Evolutionary conservation across 92 coral and sea anemone species (phyloP).

Genomic region (Palythoa grandiflora): DNA sequence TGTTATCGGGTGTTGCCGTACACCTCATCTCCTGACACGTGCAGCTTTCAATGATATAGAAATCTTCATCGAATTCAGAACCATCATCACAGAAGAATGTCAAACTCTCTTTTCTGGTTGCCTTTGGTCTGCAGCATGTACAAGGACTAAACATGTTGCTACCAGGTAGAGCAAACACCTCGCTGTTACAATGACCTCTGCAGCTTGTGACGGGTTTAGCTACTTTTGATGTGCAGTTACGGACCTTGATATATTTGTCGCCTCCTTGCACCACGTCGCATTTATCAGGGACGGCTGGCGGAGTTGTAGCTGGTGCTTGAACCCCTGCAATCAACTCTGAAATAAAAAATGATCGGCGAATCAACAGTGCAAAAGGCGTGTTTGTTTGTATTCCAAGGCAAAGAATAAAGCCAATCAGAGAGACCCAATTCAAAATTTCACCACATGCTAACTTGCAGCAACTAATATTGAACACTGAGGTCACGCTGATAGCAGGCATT

Average conservation of each 20-base stretch:
- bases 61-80: slow-evolving; percentile 45
- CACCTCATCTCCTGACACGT: slow-evolving; percentile 61
- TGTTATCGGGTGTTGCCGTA: slow-evolving; percentile 57
- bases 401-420: too few species aligned
- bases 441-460: too few species aligned
- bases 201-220: slow-evolving; percentile 49
- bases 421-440: too few species aligned
- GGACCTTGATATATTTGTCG: slow-evolving; percentile 3
- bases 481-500: too few species aligned
- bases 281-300: slow-evolving; percentile 29
- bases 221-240: slow-evolving; percentile 68
- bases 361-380: too few species aligned
- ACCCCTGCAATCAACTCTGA: slow-evolving; percentile 48
- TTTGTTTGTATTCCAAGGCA: too few species aligned
- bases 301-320: not conserved
- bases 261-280: slow-evolving; percentile 14
- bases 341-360: not conserved
- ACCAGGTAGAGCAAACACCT: slow-evolving; percentile 59
- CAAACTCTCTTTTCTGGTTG: slow-evolving; percentile 1
- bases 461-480: too few species aligned
- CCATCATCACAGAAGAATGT: slow-evolving; percentile 49
- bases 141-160: slow-evolving; percentile 57
- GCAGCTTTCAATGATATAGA: slow-evolving; percentile 67
- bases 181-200: slow-evolving; percentile 63
- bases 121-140: slow-evolving; percentile 65